Conservation (phyloP, 2,797 vertebrate species). For the Acanthurus lineatus region DNA sequence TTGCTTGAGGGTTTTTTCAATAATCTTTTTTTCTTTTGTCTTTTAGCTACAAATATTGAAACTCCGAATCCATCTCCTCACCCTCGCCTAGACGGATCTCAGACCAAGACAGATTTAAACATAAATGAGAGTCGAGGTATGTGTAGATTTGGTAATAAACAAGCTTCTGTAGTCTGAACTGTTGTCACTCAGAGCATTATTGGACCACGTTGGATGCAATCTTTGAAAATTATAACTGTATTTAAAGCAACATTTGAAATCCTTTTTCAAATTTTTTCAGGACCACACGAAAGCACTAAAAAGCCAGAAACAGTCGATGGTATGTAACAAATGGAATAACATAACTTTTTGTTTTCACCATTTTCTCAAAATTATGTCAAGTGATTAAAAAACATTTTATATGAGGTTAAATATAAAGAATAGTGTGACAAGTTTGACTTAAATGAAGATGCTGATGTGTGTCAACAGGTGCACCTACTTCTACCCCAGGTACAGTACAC, state of each 20-base stretch:
- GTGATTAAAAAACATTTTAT: neutral
- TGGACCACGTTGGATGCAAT: neutral
- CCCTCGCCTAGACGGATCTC: too few relatives aligned
- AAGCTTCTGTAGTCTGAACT: too few relatives aligned
- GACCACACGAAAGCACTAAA: rapidly evolving
- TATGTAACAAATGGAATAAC: neutral
- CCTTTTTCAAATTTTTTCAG: neutral
- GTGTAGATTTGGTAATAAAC: too few relatives aligned
- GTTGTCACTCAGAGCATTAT: neutral
- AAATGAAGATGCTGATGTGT: neutral
- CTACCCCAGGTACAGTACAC: constrained; percentile 16
- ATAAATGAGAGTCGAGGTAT: too few relatives aligned
- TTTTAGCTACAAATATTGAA: too few relatives aligned
- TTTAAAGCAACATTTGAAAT: neutral
- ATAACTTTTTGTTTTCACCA: neutral
- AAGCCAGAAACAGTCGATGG: neutral
- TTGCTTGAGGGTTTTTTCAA: too few relatives aligned
- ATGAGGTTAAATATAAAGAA: neutral
- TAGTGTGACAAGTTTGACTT: neutral
- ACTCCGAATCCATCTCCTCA: too few relatives aligned
- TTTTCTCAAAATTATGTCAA: neutral
- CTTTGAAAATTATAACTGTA: neutral
- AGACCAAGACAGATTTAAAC: too few relatives aligned
- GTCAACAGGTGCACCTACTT: neutral
- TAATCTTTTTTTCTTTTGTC: too few relatives aligned